Evolutionary conservation across 2,797 vertebrate species (phyloP), one percentile per base, ranked within the genome.

Genomic region (Crenuchus spilurus): DNA sequence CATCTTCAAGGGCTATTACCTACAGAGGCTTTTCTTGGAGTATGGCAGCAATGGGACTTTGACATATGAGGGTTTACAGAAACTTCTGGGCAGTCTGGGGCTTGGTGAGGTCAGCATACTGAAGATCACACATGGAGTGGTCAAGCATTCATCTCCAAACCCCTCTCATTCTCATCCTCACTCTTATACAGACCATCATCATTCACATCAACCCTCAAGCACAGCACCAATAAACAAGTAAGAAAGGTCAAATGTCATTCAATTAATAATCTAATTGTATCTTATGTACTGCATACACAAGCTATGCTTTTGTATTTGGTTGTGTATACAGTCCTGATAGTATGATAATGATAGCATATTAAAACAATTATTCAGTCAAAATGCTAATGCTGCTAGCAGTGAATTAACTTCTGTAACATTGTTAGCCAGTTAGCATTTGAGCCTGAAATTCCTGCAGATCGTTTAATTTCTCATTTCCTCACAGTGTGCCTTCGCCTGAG

Each of bases 31-130:
- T 6, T 95, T 95, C 58, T 85, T 90, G 4, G 86, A 87, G 2
- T 95, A 95, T 2, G 94, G 94, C 0, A 81, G 88, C 63, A 93
- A 94, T 0, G 92, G 92, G 18, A 93, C 91, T 0, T 79, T 95
- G 82, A 89, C 92, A 0, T 87, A 76, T 1, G 84, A 87, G 18
- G 94, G 93, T 22, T 88, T 95, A 0, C 90, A 91, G 0, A 75
- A 88, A 51, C 85, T 95, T 51, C 89, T 95, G 39, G 89, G 87
- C 39, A 94, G 90, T 85, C 85, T 95, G 57, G 94, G 94, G 31
- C 88, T 95, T 1, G 94, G 94, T 16, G 77, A 90, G 49, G 91
- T 94, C 24, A 93, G 83, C 80, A 90, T 93, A 31, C 85, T 95
- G 26, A 84, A 87, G 60, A 88, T 92, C 67, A 82, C 83, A 18